Evolutionary conservation across 2,888 invertebrate genomes (phyloP), one percentile per base, ranked within the genome.

Genomic region (Homarus gammarus): DNA sequence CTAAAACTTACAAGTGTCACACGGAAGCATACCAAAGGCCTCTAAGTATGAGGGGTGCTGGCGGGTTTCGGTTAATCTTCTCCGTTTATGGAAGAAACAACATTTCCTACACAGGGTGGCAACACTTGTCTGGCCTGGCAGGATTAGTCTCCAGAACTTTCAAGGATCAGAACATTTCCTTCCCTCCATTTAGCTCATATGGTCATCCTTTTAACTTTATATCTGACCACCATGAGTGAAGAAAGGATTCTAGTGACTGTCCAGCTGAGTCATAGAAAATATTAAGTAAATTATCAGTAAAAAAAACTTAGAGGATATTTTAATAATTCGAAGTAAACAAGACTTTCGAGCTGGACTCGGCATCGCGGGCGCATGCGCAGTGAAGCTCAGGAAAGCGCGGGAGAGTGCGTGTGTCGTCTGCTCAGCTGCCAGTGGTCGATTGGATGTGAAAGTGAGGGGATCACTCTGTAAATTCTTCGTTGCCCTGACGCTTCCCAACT

Each of bases 371-470:
- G 79, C 79, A 27, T 79, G 79, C 56, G 79, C 79, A 56, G 36
- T 51, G 31, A 12, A 36, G 79, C 61, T 36, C 36, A 56, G 79
- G 79, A 79, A 79, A 79, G 79, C 79, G 79, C 79, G 79, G 79
- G 79, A 79, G 79, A 79, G 79, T 61, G 79, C 79, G 79, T 79
- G 84, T 73, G 75, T 51, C 56, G 77, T 73, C 75, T 64, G 84
- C 56, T 61, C 36, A 38, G 38, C 38, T 73, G 73, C 33, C 77
- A 85, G 84, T 85, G 49, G 84, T 85, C 64, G 75, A 77, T 85
- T 56, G 75, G 61, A 38, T 51, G 84, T 85, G 84, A 75, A 61
- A 33, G 40, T 61, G 61, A 64, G 77, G 51, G 84, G 84, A 73
- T 77, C 61, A 49, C 64, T 75, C 44, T 6, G 51, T 73, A 33